A percentile compares a stretch with the other conserved stretches of the same genome.
These are phyloP conservation scores for Phlogophora meticulosa DNA, from an alignment of 2,888 invertebrate species.

Conservation along the genomic window DNA sequence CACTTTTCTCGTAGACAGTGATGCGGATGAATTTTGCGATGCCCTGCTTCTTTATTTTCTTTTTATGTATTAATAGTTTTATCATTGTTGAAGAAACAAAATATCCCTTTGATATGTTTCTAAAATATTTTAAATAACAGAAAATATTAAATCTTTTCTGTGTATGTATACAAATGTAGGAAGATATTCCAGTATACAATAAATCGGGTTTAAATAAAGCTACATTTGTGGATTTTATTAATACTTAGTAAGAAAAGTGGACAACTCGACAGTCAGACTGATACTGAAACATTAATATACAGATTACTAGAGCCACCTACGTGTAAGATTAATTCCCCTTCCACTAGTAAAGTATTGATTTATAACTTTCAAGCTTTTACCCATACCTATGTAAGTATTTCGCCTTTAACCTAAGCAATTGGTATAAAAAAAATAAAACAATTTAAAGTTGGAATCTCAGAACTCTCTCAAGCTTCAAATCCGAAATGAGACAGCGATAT, in stretches of 20 bases:
- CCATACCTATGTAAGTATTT: constrained; percentile 10
- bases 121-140: too few species aligned
- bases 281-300: constrained; percentile 58
- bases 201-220: constrained; percentile 1
- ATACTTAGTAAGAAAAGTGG: constrained; percentile 43
- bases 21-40: too few species aligned
- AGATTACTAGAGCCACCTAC: constrained; percentile 61
- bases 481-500: neutral
- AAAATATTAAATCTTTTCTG: too few species aligned
- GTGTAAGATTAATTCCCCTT: constrained; percentile 51
- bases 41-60: too few species aligned
- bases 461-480: neutral
- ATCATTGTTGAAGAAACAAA: too few species aligned
- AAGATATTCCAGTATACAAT: neutral
- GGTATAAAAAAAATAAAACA: constrained; percentile 28
- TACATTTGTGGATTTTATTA: constrained; percentile 32
- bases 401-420: constrained; percentile 20
- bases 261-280: constrained; percentile 49
- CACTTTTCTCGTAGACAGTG: too few species aligned
- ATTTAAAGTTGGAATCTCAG: constrained; percentile 17
- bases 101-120: too few species aligned
- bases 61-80: too few species aligned
- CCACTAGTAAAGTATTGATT: constrained; percentile 56
- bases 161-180: neutral
- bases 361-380: constrained; percentile 33